A percentile compares a stretch with the other conserved stretches of the same genome.
phyloP scores from a whole-genome alignment of 2,797 vertebrate species.

The Selene dorsalis region DNA sequence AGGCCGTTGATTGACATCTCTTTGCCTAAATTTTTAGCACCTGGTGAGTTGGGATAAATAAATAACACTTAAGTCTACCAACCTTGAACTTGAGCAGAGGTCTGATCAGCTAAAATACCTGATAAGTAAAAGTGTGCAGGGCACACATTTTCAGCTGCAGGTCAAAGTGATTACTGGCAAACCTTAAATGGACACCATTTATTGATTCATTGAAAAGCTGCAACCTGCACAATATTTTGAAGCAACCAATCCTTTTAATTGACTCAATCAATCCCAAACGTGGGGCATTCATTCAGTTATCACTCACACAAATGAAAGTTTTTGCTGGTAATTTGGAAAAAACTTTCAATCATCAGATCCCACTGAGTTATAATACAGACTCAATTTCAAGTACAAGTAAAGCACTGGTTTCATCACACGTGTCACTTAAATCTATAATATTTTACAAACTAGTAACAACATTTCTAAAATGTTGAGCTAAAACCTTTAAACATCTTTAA shows the following conservation, averaged over 20 bases:
- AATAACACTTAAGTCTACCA: neutral
- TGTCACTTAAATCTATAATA: conserved; percentile 31
- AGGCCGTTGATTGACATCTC: neutral
- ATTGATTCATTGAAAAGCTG: neutral
- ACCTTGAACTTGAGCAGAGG: neutral
- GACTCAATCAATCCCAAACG: conserved; percentile 13
- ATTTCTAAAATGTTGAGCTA: conserved; percentile 29
- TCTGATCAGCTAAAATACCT: neutral
- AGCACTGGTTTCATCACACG: conserved; percentile 1
- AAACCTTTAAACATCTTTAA: conserved; percentile 13
- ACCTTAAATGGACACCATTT: too few species aligned
- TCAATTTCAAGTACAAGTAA: conserved; percentile 37
- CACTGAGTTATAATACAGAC: conserved; percentile 18
- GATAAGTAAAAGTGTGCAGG: neutral
- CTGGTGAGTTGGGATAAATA: neutral
- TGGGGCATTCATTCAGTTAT: conserved; percentile 9
- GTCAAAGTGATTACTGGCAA: too few species aligned
- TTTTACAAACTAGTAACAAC: conserved; percentile 39
- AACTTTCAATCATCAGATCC: conserved; percentile 3
- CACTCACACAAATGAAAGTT: conserved; percentile 13
- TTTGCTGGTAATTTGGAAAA: conserved; percentile 21
- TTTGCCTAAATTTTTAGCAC: neutral
- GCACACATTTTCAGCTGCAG: neutral
- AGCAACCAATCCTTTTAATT: conserved; percentile 37
- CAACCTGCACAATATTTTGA: neutral